Evolutionary conservation across 2,888 invertebrate genomes (phyloP).

Genomic region (Andricus curvator): DNA sequence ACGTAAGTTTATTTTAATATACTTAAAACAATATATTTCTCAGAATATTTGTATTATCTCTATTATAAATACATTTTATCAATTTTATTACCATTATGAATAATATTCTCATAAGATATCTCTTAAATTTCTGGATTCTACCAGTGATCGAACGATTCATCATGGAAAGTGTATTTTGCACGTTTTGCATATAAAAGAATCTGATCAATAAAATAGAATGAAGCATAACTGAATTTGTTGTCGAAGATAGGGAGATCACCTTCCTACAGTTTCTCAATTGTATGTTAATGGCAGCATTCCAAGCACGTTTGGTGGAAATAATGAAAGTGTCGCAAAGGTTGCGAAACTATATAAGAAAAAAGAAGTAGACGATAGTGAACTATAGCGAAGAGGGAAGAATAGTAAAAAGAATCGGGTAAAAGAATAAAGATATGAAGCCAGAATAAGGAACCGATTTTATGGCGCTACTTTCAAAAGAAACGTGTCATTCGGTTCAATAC

Average conservation of each 20-base stretch:
- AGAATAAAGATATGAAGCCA: conserved; percentile 6
- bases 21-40: too few species aligned
- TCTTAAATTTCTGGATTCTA: too few species aligned
- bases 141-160: too few species aligned
- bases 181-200: background rate
- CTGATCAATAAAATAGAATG: conserved; percentile 26
- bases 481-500: conserved; percentile 5
- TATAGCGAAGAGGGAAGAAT: conserved; percentile 47
- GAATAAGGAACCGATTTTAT: conserved; percentile 22
- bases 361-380: conserved; percentile 46
- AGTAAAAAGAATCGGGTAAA: conserved; percentile 42
- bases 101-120: too few species aligned
- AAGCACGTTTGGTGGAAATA: conserved; percentile 49
- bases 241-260: conserved; percentile 14
- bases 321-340: conserved; percentile 47
- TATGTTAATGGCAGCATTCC: conserved; percentile 45
- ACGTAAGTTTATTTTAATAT: too few species aligned
- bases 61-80: too few species aligned
- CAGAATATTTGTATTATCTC: too few species aligned
- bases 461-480: conserved; percentile 8
- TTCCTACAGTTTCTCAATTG: conserved; percentile 11
- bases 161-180: background rate
- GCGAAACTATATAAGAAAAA: conserved; percentile 46
- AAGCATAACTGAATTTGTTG: conserved; percentile 23
- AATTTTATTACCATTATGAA: too few species aligned